Evolutionary conservation across 2,797 vertebrate species (phyloP), one percentile per base, ranked within the genome.

Genomic region (Xenopus petersii): DNA sequence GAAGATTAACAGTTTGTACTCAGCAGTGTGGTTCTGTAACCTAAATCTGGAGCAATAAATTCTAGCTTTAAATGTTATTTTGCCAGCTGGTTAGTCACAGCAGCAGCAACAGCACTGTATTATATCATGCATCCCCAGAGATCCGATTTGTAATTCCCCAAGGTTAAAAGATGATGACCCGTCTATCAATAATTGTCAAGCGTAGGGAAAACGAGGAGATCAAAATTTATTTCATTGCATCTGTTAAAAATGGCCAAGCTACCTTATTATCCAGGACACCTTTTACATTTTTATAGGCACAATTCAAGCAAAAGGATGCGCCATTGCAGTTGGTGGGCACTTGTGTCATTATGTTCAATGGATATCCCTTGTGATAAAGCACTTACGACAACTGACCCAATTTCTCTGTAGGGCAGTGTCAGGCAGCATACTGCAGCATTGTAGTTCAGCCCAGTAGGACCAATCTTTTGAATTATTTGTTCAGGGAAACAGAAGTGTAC

Each of bases 31-130:
- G 84, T 91, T 91, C 90, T 91, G 85, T 80, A 0, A 92, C 83
- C 90, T 87, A 85, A 90, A 91, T 88, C 88, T 66, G 81, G 90
- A 91, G 91, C 91, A 93, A 93, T 93, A 92, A 92, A 89, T 89
- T 86, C 86, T 88, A 91, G 89, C 90, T 92, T 92, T 91, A 91
- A 91, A 81, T 85, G 82, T 89, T 81, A 81, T 88, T 86, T 89
- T 88, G 87, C 88, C 86, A 84, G 86, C 86, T 89, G 87, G 87
- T 84, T 84, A 87, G 84, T 84, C 86, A 82, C 86, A 87, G 81
- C 79, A 79, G 61, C 49, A 30, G 26, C 26, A 62, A 80, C 79
- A 86, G 81, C 80, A 77, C 79, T 80, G 67, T 83, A 86, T 83
- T 80, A 75, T 82, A 75, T 73, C 77, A 30, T 30, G 26, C 26